Evolutionary conservation across 2,113 vertebrate species (phyloP), one percentile per base, ranked within the genome.

Genomic region (Hippocampus comes): DNA sequence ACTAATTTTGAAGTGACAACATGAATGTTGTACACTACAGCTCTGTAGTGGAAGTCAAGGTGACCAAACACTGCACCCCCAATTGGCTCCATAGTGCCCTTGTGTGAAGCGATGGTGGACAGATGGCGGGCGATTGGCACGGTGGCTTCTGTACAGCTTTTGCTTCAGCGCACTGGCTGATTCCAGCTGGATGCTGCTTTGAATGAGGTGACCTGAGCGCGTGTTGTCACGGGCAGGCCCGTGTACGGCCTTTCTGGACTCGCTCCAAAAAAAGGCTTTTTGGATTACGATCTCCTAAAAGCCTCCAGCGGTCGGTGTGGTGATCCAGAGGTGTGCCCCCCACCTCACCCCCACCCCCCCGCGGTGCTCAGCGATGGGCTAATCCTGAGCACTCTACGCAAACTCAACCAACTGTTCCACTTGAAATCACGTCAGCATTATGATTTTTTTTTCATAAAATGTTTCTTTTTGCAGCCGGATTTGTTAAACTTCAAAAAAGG

Each of bases 401-500:
- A 23, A 73, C 21, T 72, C 84, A 77, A 15, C 80, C 85, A 83
- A 81, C 25, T 30, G 25, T 30, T 30, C 57, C 25, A 27, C 25
- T 30, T 27, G 14, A 27, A 59, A 12, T 59, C 1, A 23, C 9
- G 9, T n/a, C 18, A 55, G n/a, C 21, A 55, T 23, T 51, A 17
- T 51, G 1, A 55, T 55, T 23, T 9, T 34, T 34, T n/a, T 55
- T 55, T 9, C 20, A 55, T 55, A 20, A 53, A 53, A 53, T 53
- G 23, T 21, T 1, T 53, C 4, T 74, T 23, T 66, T 64, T 64
- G 41, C 81, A 92, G 91, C 91, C 88, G 9, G 91, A 92, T 78
- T 72, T 92, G 63, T 80, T 92, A n/a, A 92, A 91, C 79, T 89
- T 91, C 72, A 92, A 92, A 72, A 92, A 92, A 82, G 91, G 91